Evolutionary conservation across 2,888 invertebrate species (phyloP), one percentile per base, ranked within the genome.

Genomic region (Erynnis tages): DNA sequence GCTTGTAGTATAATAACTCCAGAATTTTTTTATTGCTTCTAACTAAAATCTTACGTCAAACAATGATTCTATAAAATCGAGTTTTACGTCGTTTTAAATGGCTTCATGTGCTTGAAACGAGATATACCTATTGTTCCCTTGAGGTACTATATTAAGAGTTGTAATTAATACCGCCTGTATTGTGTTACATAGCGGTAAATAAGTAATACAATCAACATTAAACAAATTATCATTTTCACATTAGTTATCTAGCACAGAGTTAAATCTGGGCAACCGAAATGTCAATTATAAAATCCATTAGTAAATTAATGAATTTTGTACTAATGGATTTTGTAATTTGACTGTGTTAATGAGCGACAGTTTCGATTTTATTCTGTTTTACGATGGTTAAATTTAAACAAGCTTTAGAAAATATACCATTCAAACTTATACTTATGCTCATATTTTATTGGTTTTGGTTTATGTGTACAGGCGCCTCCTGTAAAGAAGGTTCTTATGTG

Each of bases 191-290:
- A 13, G 21, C 21, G 10, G 19, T 13, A 38, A 23, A 21, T 13
- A 38, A 13, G 13, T 38, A 13, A 38, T 4, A 38, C 23, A 23
- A 38, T 38, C 21, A 4, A 13, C 11, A 8, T 4, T 25, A 25
- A 40, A 25, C n/a, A 40, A 13, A 14, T 16, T 40, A 40, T n/a
- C 11, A 11, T 38, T 38, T 38, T 38, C 23, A 25, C 25, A 40
- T 40, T 25, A 40, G 25, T 40, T 40, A 40, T 40, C 40, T 25
- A n/a, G n/a, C n/a, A 16, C 14, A 8, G 16, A 30, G 13, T 30
- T 35, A 19, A 19, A 35, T 14, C 14, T 16, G n/a, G 5, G 14
- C 10, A 27, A 27, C 16, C 13, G n/a, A 40, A 10, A 10, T 43
- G 10, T 10, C 19, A 43, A 29, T 29, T 21, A 34, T 6, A 45